phyloP scores from a whole-genome alignment of 2,888 invertebrate genomes.

The Phengaris alcon region DNA sequence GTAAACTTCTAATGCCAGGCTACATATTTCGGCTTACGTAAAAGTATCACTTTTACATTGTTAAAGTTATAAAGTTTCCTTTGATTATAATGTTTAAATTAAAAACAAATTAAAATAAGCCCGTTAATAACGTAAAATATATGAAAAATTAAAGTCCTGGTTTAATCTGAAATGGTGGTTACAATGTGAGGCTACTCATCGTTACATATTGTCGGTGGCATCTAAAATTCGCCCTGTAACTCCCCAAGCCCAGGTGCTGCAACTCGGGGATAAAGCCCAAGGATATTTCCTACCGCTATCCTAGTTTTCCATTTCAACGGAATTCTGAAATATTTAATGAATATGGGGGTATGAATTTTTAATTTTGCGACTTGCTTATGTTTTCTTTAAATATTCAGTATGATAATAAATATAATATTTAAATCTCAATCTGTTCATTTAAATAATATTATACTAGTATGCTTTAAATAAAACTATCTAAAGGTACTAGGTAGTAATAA shows the following conservation, averaged over 20 bases:
- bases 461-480: no score
- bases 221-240: conserved; percentile 53
- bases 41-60: no score
- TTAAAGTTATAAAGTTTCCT: no score
- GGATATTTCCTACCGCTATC: conserved; percentile 60
- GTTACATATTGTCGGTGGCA: conserved; percentile 43
- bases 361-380: not conserved
- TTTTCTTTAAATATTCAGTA: no score
- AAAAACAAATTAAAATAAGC: no score
- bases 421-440: no score
- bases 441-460: no score
- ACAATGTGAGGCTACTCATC: conserved; percentile 24
- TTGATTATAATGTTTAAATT: no score
- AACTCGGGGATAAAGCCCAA: conserved; percentile 57
- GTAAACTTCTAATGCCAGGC: no score
- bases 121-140: not conserved
- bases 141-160: not conserved
- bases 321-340: conserved; percentile 6
- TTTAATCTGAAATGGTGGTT: not conserved
- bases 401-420: no score
- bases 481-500: no score
- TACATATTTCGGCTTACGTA: no score
- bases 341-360: not conserved
- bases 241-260: conserved; percentile 59
- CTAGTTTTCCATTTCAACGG: conserved; percentile 44